Evolutionary conservation across 2,888 invertebrate species (phyloP).

Genomic region (Achlya flavicornis): DNA sequence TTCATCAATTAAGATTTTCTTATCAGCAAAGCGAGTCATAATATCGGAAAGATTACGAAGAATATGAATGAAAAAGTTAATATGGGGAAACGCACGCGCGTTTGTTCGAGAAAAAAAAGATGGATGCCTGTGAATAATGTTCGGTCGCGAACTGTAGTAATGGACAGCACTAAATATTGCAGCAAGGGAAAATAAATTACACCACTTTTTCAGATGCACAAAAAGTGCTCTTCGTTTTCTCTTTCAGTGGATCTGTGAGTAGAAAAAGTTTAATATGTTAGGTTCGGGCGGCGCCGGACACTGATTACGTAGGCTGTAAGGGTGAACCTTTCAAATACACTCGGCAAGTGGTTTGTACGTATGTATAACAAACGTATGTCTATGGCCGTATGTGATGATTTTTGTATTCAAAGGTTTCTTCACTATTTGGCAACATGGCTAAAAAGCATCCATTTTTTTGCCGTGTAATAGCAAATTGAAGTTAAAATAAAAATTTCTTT

Average conservation of each 20-base stretch:
- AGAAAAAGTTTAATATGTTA: conserved; percentile 79
- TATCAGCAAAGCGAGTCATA: conserved; percentile 46
- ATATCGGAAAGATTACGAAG: conserved; percentile 59
- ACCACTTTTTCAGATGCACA: conserved; percentile 78
- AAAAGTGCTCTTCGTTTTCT: conserved; percentile 78
- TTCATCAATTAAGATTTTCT: conserved; percentile 36
- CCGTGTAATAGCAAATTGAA: too few species aligned
- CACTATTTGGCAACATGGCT: too few species aligned
- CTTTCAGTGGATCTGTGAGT: conserved; percentile 62
- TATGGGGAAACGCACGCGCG: conserved; percentile 69
- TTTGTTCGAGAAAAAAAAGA: conserved; percentile 71
- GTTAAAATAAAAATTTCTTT: too few species aligned
- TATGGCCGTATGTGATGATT: neutral
- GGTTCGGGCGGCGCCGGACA: conserved; percentile 40
- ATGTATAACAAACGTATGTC: neutral
- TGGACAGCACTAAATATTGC: conserved; percentile 84
- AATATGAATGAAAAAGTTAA: conserved; percentile 79
- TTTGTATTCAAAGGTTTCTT: neutral
- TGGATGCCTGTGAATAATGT: conserved; percentile 80
- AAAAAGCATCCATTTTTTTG: too few species aligned
- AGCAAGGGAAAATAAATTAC: conserved; percentile 82
- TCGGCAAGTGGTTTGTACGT: neutral
- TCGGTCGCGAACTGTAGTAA: conserved; percentile 83
- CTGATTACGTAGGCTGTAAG: conserved; percentile 43
- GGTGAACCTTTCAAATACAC: conserved; percentile 11